Conservation (phyloP, 30 jellyfish, hydroid and myxozoan genomes). For the Turritopsis dohrnii region DNA sequence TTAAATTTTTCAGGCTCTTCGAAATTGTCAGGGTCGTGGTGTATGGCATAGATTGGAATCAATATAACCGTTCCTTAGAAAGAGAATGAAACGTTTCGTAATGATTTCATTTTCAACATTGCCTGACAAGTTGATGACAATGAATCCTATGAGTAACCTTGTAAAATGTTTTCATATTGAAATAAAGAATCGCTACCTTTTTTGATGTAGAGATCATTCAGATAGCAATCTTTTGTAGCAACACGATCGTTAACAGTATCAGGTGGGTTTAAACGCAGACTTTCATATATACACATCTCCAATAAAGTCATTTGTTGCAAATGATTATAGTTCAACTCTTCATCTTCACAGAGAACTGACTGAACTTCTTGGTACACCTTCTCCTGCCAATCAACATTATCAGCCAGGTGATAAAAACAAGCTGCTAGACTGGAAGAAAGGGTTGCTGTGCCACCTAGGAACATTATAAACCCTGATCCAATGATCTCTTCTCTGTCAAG, state of each 20-base stretch:
- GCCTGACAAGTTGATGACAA: too few relatives aligned
- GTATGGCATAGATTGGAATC: too few relatives aligned
- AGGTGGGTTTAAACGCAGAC: background rate
- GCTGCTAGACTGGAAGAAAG: background rate
- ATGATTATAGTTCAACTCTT: background rate
- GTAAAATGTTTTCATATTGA: too few relatives aligned
- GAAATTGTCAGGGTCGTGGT: too few relatives aligned
- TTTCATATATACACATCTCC: background rate
- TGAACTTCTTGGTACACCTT: background rate
- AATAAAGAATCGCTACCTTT: too few relatives aligned
- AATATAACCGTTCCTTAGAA: too few relatives aligned
- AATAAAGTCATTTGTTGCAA: background rate
- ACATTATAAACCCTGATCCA: background rate
- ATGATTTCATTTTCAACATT: too few relatives aligned
- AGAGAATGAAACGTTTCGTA: too few relatives aligned
- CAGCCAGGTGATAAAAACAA: background rate
- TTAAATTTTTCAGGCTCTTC: too few relatives aligned
- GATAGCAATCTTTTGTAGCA: background rate
- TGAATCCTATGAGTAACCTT: too few relatives aligned
- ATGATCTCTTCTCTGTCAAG: background rate
- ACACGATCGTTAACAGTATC: background rate
- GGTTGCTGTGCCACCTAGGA: background rate
- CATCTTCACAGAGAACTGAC: background rate
- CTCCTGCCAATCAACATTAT: conserved; percentile 6
- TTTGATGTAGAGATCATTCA: background rate